Percentiles rank a stretch among this genome's conserved stretches.
phyloP scores from a whole-genome alignment of 1,140 invertebrate species.

The Drosophila watanabei region DNA sequence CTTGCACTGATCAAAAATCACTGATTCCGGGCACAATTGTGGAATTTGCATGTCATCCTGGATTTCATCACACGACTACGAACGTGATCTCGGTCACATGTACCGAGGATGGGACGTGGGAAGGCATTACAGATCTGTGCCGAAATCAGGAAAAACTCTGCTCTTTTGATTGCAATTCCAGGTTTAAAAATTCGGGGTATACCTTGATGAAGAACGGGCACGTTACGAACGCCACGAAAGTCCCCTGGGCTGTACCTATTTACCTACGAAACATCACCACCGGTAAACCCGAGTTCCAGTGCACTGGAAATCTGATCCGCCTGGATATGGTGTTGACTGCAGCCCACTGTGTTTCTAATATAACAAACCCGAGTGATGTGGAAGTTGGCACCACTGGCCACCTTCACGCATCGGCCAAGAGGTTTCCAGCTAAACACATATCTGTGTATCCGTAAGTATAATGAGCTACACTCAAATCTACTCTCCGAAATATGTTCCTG shows the following conservation, averaged over 20 bases:
- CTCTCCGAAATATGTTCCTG: too few relatives aligned
- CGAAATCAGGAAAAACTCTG: neutral
- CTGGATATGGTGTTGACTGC: neutral
- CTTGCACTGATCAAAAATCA: neutral
- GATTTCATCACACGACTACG: neutral
- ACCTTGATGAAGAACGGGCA: neutral
- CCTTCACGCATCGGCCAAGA: neutral
- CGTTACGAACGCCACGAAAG: neutral
- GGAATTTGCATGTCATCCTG: neutral
- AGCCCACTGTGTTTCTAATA: neutral
- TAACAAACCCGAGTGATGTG: neutral
- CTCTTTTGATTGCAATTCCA: neutral
- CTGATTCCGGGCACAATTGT: neutral
- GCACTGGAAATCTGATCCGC: neutral
- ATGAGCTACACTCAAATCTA: too few relatives aligned
- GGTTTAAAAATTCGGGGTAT: fast-evolving
- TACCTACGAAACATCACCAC: neutral
- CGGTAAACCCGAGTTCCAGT: neutral
- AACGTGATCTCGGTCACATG: neutral
- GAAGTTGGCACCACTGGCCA: neutral
- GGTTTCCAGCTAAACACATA: neutral
- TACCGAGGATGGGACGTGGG: neutral
- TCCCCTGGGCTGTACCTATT: neutral
- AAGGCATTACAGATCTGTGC: neutral
- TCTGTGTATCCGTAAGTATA: neutral